Base-by-base conservation (phyloP, 2,888 invertebrate species). In the Drosophila recens region DNA sequence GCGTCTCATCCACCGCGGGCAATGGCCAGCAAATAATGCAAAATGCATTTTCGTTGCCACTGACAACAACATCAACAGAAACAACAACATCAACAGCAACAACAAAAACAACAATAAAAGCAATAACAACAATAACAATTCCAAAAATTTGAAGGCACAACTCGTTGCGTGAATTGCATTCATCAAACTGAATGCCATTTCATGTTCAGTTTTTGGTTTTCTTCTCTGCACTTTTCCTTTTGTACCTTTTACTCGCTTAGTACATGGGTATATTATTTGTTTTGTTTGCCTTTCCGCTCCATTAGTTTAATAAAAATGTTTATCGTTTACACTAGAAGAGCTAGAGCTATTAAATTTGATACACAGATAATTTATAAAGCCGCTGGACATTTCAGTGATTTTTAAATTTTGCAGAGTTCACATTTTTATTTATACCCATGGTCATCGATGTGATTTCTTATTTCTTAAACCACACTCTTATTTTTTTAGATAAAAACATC, bases 91-190 rank as follows among this genome's bases (percentile, higher is more conserved):
- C 36, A 51, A 36, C 8, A 64, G n/a, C 33, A 54, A 45, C 17
- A 27, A 8, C 27, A 54, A 46, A 1, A 11, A 46, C 45, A 67
- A 62, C 33, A 51, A 36, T 8, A 27, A 27, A 1, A 54, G 42
- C 17, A 27, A 4, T 27, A 54, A 46, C 2, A 11, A 46, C 45
- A 67, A 62, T 33, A 51, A 36, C 10, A 27, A 27, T 27, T 27
- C 27, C 30, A 38, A 61, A 67, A 62, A 67, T 75, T 71, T 74
- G 52, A 64, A 64, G 52, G 71, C 58, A 67, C 34, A 67, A 46
- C 58, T 67, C 75, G 71, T 75, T 77, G 75, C 70, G 79, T 84
- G 86, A 84, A 83, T 83, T 84, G 77, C 77, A 84, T 83, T 86
- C 69, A 79, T 77, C 62, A 73, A 70, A 72, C 72, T 72, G 72